Evolutionary conservation across 2,888 invertebrate genomes (phyloP), one percentile per base, ranked within the genome.

Genomic region (Aromia moschata): DNA sequence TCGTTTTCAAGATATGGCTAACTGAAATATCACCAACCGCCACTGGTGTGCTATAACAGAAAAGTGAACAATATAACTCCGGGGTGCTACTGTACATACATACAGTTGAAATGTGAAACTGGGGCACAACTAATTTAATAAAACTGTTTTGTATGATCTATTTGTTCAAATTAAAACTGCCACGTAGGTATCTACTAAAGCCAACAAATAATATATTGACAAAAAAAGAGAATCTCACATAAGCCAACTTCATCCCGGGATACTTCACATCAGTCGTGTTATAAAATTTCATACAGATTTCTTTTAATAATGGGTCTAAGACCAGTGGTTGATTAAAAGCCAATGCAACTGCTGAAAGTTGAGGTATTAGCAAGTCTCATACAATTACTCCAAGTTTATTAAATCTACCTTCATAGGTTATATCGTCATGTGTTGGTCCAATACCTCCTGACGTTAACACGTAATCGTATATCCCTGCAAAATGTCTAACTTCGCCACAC

Each of bases 391-490:
- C 15, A 25, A 20, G 2, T 43, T 18, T 11, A n/a, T 44, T 12
- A 55, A 40, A 49, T 53, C 37, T 67, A 78, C 89, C 90, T 82
- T 87, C 86, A 79, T 87, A 90, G 1, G 91, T 91, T 69, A 89
- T 82, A 77, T 91, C 91, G 79, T 91, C 91, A 76, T 91, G 91
- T 11, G 91, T 91, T 1, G 91, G 91, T 10, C 91, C 91, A 60
- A 91, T 87, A 25, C 92, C 92, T 14, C 92, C 92, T 0, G 89
- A 85, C 0, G 92, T 91, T 56, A 92, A 83, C 5, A 92, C 91
- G 78, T 87, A 86, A 40, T 85, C 84, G 74, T 81, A 90, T 49
- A 74, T 79, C 1, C 77, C 70, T 1, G 90, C 88, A 74, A 89
- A 89, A 33, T 79, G 64, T 44, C 77, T 76, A 1, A 92, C 86